These are phyloP conservation scores for Myopa testacea DNA, from an alignment of 2,888 invertebrate species.

Conservation along the genomic window DNA sequence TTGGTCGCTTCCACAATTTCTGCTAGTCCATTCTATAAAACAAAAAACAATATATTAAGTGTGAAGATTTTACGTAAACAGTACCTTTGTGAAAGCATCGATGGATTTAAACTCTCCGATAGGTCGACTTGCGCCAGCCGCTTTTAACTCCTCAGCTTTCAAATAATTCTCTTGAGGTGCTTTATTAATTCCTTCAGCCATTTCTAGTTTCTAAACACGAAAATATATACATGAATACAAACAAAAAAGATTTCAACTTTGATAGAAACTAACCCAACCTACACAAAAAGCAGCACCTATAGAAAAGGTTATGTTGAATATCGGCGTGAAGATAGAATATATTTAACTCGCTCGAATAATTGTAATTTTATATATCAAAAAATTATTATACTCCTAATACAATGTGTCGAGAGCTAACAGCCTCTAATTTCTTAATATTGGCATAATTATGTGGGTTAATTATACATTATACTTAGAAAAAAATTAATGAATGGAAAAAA, in stretches of 20 bases:
- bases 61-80: neutral
- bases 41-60: neutral
- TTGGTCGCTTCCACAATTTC: constrained; percentile 77
- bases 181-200: constrained; percentile 19
- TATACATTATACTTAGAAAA: no score
- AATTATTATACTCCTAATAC: no score
- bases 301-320: constrained; percentile 13
- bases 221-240: no score
- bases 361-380: no score
- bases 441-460: no score
- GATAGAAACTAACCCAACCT: no score
- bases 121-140: constrained; percentile 32
- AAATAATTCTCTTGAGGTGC: neutral
- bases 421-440: no score
- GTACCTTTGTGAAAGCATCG: constrained; percentile 61
- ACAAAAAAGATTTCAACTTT: no score
- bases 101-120: constrained; percentile 49
- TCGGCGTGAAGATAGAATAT: neutral
- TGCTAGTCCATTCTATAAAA: constrained; percentile 71
- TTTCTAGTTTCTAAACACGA: neutral
- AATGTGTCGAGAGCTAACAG: no score
- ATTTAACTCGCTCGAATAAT: no score
- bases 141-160: constrained; percentile 3
- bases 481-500: no score
- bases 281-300: no score